phyloP scores from a whole-genome alignment of 1,140 invertebrate species.

The Coenobita brevimanus region DNA sequence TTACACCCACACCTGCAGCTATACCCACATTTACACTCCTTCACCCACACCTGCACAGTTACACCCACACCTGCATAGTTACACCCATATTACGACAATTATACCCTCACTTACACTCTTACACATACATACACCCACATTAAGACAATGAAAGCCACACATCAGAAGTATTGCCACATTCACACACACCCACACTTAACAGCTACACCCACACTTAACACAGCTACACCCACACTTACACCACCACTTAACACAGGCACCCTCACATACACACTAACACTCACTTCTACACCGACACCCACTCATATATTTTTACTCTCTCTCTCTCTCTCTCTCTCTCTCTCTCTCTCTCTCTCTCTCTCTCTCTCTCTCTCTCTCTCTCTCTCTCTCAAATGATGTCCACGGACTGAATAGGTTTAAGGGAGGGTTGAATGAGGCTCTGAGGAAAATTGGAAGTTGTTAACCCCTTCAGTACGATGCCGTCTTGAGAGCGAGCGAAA shows the following conservation, averaged over 20 bases:
- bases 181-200: conserved; percentile 7
- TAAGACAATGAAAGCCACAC: background rate
- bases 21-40: background rate
- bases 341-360: background rate
- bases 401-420: no score
- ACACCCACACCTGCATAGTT: background rate
- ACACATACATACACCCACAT: background rate
- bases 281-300: no score
- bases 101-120: background rate
- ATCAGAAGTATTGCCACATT: background rate
- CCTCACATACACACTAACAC: background rate
- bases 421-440: no score
- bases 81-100: background rate
- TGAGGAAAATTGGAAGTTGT: no score
- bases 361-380: background rate
- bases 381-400: no score
- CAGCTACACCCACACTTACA: background rate
- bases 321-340: background rate
- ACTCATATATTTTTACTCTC: no score
- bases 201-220: background rate
- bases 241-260: background rate
- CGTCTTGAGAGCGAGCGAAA: no score
- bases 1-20: background rate
- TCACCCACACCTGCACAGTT: background rate
- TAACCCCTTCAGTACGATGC: no score